phyloP scores from a whole-genome alignment of 2,113 vertebrate species.

The Reinhardtius hippoglossoides region DNA sequence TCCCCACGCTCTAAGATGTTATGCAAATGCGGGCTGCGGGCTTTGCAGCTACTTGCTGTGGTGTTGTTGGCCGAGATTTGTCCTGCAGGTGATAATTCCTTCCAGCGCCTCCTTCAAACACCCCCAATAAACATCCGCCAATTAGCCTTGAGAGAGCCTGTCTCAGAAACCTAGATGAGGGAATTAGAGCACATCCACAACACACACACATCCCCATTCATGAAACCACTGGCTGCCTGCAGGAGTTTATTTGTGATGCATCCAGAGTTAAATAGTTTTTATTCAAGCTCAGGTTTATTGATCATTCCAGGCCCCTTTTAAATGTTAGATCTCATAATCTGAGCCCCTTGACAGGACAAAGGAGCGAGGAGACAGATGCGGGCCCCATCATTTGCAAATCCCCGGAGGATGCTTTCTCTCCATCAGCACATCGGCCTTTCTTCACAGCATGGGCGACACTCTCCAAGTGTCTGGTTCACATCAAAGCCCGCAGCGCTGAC shows the following conservation, averaged over 20 bases:
- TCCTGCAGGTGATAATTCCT: constrained; percentile 80
- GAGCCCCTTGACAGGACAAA: constrained; percentile 64
- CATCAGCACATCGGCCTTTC: constrained; percentile 79
- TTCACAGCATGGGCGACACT: constrained; percentile 75
- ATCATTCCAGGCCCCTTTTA: not conserved
- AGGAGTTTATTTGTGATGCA: not conserved
- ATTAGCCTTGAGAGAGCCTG: constrained; percentile 40
- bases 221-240: not conserved
- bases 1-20: constrained; percentile 70
- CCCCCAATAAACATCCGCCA: constrained; percentile 80
- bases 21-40: constrained; percentile 67
- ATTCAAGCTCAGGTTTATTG: too few relatives aligned
- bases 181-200: constrained; percentile 50
- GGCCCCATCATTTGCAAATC: constrained; percentile 78
- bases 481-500: constrained; percentile 80
- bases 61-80: constrained; percentile 69
- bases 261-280: too few relatives aligned
- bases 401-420: constrained; percentile 81
- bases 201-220: constrained; percentile 25
- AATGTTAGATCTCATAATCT: constrained; percentile 31
- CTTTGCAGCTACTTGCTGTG: constrained; percentile 66
- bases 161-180: constrained; percentile 54
- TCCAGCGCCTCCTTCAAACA: constrained; percentile 71
- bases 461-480: constrained; percentile 82
- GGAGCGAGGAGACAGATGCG: constrained; percentile 69